A percentile compares a stretch with the other conserved stretches of the same genome.
phyloP scores from a whole-genome alignment of 2,888 invertebrate species.

The Scaptomyza cyrtandrae region DNA sequence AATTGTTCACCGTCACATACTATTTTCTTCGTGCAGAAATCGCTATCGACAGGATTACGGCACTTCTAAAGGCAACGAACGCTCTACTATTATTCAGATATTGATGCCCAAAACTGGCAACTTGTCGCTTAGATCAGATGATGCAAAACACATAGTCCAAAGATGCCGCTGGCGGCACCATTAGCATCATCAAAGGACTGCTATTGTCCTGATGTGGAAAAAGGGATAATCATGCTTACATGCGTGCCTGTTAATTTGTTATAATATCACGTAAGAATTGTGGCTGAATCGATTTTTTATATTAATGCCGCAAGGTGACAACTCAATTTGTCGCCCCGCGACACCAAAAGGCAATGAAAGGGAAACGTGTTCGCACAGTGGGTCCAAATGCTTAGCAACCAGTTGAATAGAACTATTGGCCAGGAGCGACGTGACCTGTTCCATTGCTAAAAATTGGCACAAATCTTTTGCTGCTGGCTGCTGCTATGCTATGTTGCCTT shows the following conservation, averaged over 20 bases:
- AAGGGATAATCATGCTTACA: slow-evolving; percentile 66
- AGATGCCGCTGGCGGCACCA: slow-evolving; percentile 39
- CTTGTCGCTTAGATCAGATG: slow-evolving; percentile 59
- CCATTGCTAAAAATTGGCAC: slow-evolving; percentile 26
- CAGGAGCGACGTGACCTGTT: slow-evolving; percentile 41
- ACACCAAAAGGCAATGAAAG: slow-evolving; percentile 4
- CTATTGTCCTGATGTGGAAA: slow-evolving; percentile 7
- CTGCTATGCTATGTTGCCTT: slow-evolving; percentile 38
- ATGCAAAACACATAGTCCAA: slow-evolving; percentile 26
- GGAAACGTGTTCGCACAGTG: slow-evolving; percentile 60
- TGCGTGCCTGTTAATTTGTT: slow-evolving; percentile 68
- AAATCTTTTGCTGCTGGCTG: slow-evolving; percentile 38
- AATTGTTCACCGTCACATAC: slow-evolving; percentile 5
- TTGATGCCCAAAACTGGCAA: slow-evolving; percentile 48
- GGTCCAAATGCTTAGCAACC: slow-evolving; percentile 56
- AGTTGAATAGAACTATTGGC: slow-evolving; percentile 23
- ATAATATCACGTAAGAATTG: slow-evolving; percentile 72
- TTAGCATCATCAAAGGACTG: slow-evolving; percentile 12
- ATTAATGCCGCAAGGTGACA: slow-evolving; percentile 73
- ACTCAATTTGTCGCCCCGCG: slow-evolving; percentile 65
- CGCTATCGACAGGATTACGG: slow-evolving; percentile 39
- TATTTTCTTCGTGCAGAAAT: slow-evolving; percentile 27
- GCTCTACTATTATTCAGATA: slow-evolving; percentile 3
- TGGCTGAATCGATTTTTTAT: slow-evolving; percentile 71
- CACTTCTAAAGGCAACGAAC: slow-evolving; percentile 36